phyloP scores from a whole-genome alignment of 2,113 vertebrate species.

The Hippoglossus stenolepis region DNA sequence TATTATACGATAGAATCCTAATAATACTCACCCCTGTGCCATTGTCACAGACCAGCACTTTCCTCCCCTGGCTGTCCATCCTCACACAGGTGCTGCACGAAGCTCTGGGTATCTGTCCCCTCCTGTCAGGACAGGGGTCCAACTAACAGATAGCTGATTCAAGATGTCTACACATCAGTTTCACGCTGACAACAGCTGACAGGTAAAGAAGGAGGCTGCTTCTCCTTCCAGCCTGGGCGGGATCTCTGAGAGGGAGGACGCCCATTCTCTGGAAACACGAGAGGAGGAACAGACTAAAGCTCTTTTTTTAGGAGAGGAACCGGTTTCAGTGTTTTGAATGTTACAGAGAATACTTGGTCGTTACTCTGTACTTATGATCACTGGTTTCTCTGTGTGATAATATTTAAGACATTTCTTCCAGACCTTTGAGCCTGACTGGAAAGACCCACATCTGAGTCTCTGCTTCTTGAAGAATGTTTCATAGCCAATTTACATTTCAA shows the following conservation, averaged over 20 bases:
- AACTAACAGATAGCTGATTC: not conserved
- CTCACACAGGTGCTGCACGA: not conserved
- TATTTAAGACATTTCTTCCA: not conserved
- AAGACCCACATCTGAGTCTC: too few relatives aligned
- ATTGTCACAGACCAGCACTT: slow-evolving; percentile 96
- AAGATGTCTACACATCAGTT: slow-evolving; percentile 20
- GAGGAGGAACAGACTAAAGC: not conserved
- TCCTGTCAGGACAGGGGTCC: slow-evolving; percentile 17
- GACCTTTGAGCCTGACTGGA: too few relatives aligned
- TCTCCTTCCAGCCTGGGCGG: slow-evolving; percentile 39
- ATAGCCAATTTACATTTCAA: too few relatives aligned
- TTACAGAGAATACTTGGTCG: too few relatives aligned
- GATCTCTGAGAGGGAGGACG: slow-evolving; percentile 5
- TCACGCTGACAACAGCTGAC: not conserved
- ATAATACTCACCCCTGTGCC: slow-evolving; percentile 88
- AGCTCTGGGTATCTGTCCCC: slow-evolving; percentile 17
- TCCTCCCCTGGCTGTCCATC: slow-evolving; percentile 94
- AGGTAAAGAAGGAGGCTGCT: slow-evolving; percentile 52
- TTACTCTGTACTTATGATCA: not conserved
- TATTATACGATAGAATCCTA: too few relatives aligned
- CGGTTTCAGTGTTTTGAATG: too few relatives aligned
- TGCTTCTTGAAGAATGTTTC: too few relatives aligned
- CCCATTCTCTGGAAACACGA: slow-evolving; percentile 17
- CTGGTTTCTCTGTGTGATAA: not conserved
- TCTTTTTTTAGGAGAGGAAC: too few relatives aligned